Evolutionary conservation across 2,888 invertebrate genomes (phyloP).

Genomic region (Bimastos eiseni): DNA sequence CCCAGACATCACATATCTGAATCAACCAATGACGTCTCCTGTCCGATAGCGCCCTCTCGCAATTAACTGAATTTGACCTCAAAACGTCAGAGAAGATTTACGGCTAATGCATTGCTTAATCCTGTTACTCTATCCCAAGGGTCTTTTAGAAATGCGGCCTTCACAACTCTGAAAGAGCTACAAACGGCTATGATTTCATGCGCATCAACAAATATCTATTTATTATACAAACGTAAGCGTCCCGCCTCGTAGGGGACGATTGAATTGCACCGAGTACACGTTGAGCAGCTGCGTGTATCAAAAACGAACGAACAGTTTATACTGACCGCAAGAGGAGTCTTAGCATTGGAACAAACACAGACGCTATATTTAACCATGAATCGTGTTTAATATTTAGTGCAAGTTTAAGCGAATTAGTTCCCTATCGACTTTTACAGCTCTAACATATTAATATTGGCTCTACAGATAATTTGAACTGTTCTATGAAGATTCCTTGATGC

Average conservation of each 20-base stretch:
- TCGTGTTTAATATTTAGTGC: slow-evolving; percentile 3
- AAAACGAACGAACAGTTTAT: neutral
- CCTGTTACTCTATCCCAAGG: neutral
- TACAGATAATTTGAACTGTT: neutral
- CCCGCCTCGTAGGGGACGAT: neutral
- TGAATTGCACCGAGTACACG: neutral
- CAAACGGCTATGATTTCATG: neutral
- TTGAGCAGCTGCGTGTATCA: neutral
- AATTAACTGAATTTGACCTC: neutral
- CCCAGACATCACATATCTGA: neutral
- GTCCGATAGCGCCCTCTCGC: neutral
- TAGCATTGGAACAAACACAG: slow-evolving; percentile 3
- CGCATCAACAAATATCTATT: neutral
- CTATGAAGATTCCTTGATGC: neutral
- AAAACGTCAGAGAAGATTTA: neutral
- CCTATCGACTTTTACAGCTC: neutral
- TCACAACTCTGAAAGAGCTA: neutral
- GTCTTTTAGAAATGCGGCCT: neutral
- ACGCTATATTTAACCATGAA: neutral
- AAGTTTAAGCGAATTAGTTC: neutral
- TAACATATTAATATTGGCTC: neutral
- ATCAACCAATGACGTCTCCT: neutral
- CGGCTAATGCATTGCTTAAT: too few relatives aligned
- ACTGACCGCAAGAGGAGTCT: neutral
- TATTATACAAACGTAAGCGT: neutral